phyloP scores from a whole-genome alignment of 2,113 vertebrate genomes.

The Coracopsis vasa region DNA sequence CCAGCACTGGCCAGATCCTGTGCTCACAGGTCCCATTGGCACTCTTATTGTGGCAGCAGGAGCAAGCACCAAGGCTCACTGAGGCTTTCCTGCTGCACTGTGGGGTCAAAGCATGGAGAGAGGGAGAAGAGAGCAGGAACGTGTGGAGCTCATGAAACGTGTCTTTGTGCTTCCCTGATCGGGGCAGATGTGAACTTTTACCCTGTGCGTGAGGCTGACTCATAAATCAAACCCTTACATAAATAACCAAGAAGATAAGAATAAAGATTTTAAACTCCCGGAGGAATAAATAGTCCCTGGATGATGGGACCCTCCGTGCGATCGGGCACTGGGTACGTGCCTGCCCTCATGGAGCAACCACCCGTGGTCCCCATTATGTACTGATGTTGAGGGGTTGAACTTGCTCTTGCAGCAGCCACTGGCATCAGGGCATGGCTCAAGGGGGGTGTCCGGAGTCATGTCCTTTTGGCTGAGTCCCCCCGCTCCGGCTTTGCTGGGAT shows the following conservation, averaged over 20 bases:
- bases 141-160: not conserved
- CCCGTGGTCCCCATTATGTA: not conserved
- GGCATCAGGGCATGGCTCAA: rapidly evolving
- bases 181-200: slow-evolving; percentile 52
- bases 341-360: not conserved
- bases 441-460: not conserved
- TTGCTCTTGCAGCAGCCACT: not conserved
- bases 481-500: not conserved
- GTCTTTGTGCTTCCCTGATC: slow-evolving; percentile 14
- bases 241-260: slow-evolving; percentile 11
- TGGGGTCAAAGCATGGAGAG: not conserved
- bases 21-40: rapidly evolving
- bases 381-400: not conserved
- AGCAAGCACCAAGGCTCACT: not conserved
- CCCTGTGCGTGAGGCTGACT: slow-evolving; percentile 37
- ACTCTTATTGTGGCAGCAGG: not conserved
- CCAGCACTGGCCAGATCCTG: rapidly evolving
- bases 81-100: not conserved
- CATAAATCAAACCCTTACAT: slow-evolving; percentile 50
- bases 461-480: not conserved
- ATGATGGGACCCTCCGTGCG: not conserved
- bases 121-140: not conserved
- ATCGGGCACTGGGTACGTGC: not conserved
- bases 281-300: not conserved
- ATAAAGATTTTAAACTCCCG: not conserved